Conservation (phyloP, 2,113 vertebrate genomes). For the Varanus komodoensis region DNA sequence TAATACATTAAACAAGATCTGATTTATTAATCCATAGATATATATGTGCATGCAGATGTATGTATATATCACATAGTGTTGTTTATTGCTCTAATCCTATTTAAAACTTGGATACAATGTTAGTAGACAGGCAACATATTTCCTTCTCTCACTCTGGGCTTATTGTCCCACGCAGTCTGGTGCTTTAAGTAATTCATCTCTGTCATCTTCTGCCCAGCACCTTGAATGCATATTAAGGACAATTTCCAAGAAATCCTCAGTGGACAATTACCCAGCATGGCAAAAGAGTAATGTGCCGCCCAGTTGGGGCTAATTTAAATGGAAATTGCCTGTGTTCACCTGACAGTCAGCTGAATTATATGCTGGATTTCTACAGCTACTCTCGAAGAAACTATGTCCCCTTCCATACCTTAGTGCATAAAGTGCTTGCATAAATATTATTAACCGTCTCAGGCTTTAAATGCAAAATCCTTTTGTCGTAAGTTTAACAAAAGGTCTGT, state of each 20-base stretch:
- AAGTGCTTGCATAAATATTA: slow-evolving; percentile 55
- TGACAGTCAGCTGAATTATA: slow-evolving; percentile 55
- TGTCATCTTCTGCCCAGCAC: slow-evolving; percentile 1
- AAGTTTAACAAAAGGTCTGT: slow-evolving; percentile 1
- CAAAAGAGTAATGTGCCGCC: slow-evolving; percentile 50
- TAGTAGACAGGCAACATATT: background rate
- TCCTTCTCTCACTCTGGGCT: background rate
- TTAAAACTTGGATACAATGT: background rate
- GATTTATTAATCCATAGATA: too few relatives aligned
- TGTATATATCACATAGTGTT: background rate
- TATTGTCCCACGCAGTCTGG: slow-evolving; percentile 27
- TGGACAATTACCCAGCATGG: slow-evolving; percentile 56
- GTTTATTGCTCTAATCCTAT: background rate
- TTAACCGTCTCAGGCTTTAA: slow-evolving; percentile 4
- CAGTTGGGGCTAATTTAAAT: slow-evolving; percentile 60
- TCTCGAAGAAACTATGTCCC: slow-evolving; percentile 42
- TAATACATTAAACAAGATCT: too few relatives aligned
- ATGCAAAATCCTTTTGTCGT: background rate
- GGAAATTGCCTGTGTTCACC: slow-evolving; percentile 67
- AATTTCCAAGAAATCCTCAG: slow-evolving; percentile 38
- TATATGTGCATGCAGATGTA: too few relatives aligned
- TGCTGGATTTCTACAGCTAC: slow-evolving; percentile 51
- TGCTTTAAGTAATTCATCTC: slow-evolving; percentile 40
- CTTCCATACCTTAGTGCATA: slow-evolving; percentile 38
- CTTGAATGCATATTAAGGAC: slow-evolving; percentile 50